These are phyloP conservation scores for Barbus barbus DNA, from an alignment of 2,113 vertebrate species.

Conservation along the genomic window DNA sequence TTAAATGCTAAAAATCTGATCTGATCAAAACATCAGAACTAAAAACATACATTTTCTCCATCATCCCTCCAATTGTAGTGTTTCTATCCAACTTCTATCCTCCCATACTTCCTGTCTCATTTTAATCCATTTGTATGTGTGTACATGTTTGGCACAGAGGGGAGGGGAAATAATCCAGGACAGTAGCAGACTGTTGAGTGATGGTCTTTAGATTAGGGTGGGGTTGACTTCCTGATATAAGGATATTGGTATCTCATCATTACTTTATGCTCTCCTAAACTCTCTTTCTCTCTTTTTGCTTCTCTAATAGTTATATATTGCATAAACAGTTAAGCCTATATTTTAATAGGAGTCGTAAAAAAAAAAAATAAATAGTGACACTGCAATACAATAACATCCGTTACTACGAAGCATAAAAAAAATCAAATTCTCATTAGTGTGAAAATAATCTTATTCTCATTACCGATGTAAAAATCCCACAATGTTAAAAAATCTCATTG, in stretches of 20 bases:
- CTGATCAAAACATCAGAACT: slow-evolving; percentile 15
- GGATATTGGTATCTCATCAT: background rate
- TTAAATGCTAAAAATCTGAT: background rate
- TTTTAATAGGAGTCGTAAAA: too few species aligned
- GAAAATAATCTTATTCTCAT: too few species aligned
- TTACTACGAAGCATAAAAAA: too few species aligned
- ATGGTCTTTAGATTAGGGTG: slow-evolving; percentile 63
- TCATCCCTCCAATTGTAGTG: background rate
- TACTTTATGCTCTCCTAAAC: background rate
- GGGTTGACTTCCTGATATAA: slow-evolving; percentile 60
- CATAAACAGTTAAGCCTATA: background rate
- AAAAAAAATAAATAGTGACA: too few species aligned
- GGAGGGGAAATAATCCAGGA: slow-evolving; percentile 64
- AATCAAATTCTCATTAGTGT: too few species aligned
- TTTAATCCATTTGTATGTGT: slow-evolving; percentile 15
- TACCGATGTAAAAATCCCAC: too few species aligned
- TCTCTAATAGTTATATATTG: too few species aligned
- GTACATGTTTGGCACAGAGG: background rate
- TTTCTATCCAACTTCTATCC: background rate
- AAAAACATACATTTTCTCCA: background rate
- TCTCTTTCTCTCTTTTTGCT: background rate
- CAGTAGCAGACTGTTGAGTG: slow-evolving; percentile 64
- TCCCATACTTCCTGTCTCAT: background rate
- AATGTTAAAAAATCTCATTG: too few species aligned
- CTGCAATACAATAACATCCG: background rate